Conservation (phyloP, 2,888 invertebrate species). For the Cetonia aurata region DNA sequence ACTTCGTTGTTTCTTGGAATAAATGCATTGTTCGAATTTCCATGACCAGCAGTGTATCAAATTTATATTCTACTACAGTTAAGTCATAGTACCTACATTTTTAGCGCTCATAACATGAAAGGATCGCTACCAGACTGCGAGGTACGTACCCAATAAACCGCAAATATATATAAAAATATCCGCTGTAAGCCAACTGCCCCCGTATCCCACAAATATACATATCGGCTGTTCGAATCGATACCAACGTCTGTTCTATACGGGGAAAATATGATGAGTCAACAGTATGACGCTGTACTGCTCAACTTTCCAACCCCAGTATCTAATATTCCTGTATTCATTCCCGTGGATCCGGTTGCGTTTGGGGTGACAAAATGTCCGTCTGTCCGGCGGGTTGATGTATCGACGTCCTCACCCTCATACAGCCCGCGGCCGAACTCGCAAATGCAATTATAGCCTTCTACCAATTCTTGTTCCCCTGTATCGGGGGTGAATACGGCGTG, state of each 20-base stretch:
- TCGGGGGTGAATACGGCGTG: constrained; percentile 41
- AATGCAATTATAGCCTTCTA: constrained; percentile 42
- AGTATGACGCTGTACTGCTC: background rate
- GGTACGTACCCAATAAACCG: background rate
- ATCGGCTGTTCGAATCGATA: constrained; percentile 22
- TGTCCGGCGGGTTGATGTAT: constrained; percentile 35
- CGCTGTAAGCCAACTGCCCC: constrained; percentile 26
- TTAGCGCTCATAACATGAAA: too few species aligned
- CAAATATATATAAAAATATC: constrained; percentile 5
- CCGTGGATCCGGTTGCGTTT: background rate
- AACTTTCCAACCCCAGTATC: background rate
- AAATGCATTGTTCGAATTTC: too few species aligned
- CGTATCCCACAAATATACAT: constrained; percentile 32
- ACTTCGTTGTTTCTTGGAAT: too few species aligned
- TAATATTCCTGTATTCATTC: too few species aligned
- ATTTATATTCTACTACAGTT: too few species aligned
- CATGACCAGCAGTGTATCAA: too few species aligned
- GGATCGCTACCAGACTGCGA: too few species aligned
- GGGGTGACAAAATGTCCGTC: constrained; percentile 44
- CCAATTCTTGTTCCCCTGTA: constrained; percentile 10
- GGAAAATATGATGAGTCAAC: constrained; percentile 49
- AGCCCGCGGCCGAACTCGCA: constrained; percentile 40
- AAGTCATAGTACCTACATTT: too few species aligned
- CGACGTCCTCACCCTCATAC: constrained; percentile 45
- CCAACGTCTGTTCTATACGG: background rate